phyloP scores from a whole-genome alignment of 2,888 invertebrate genomes.

The Maniola hyperantus region DNA sequence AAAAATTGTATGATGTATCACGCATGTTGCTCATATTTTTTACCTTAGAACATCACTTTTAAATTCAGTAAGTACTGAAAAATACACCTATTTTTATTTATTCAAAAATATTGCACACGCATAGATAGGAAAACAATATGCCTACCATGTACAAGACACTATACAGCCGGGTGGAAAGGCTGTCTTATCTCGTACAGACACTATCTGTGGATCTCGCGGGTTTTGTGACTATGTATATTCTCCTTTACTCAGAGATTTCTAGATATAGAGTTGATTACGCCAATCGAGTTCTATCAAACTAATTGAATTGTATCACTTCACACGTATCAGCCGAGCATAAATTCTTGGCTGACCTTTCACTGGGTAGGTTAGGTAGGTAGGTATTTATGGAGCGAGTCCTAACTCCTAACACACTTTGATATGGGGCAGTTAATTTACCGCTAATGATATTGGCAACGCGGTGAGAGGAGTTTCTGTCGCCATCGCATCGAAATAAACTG shows the following conservation, averaged over 20 bases:
- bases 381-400: slow-evolving; percentile 49
- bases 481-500: slow-evolving; percentile 16
- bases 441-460: slow-evolving; percentile 27
- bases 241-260: too few species aligned
- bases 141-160: too few species aligned
- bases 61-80: too few species aligned
- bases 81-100: too few species aligned
- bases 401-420: slow-evolving; percentile 56
- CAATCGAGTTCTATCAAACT: background rate
- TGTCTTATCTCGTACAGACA: too few species aligned
- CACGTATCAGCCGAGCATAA: slow-evolving; percentile 28
- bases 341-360: slow-evolving; percentile 46
- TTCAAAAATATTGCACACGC: too few species aligned
- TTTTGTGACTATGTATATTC: too few species aligned
- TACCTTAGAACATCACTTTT: too few species aligned
- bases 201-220: too few species aligned
- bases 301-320: slow-evolving; percentile 38
- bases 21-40: background rate
- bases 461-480: slow-evolving; percentile 17
- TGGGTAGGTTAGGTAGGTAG: too few species aligned
- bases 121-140: too few species aligned
- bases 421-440: slow-evolving; percentile 45
- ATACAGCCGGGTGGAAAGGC: too few species aligned
- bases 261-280: background rate
- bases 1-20: background rate